Evolutionary conservation across 2,888 invertebrate species (phyloP), one percentile per base, ranked within the genome.

Genomic region (Scaptomyza parva): DNA sequence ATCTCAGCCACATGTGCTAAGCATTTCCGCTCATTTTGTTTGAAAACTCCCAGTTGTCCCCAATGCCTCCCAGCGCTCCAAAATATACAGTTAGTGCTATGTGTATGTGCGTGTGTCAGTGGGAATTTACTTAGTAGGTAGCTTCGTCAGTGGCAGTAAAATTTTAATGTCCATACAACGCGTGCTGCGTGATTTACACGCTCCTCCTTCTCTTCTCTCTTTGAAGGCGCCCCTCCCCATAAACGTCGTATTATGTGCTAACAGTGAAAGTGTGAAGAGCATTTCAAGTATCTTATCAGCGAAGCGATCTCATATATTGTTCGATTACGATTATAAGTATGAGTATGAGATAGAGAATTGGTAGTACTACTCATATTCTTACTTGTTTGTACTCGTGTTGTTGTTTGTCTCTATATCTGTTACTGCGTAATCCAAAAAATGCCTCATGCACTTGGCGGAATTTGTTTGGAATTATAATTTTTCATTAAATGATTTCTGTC

Each of bases 231-330:
- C 28, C 22, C n/a, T 30, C 11, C 11, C 14, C 37, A 11, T 7
- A 18, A 37, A 30, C 50, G 55, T 51, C 50, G 55, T 51, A 57
- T 59, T 51, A 61, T 33, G 58, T 44, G 12, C 50, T 20, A 45
- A 47, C 65, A 78, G 76, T 75, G 79, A 73, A 84, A 77, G 69
- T 81, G 81, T 71, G 78, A 71, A 83, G 67, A 84, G 74, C 40
- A 73, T 62, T 76, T 41, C 9, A 44, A 73, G 70, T 74, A 83
- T 86, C 80, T 86, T 83, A 81, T 86, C 86, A 76, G 84, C 50
- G 43, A 44, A 33, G 52, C 20, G 35, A 57, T 33, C 17, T 37
- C 61, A 57, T 65, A 59, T 70, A 64, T 53, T 72, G 18, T 54
- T 60, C 62, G 59, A 61, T 52, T 66, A 55, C 43, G 61, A 52